Evolutionary conservation across 2,888 invertebrate species (phyloP).

Genomic region (Belgica antarctica): DNA sequence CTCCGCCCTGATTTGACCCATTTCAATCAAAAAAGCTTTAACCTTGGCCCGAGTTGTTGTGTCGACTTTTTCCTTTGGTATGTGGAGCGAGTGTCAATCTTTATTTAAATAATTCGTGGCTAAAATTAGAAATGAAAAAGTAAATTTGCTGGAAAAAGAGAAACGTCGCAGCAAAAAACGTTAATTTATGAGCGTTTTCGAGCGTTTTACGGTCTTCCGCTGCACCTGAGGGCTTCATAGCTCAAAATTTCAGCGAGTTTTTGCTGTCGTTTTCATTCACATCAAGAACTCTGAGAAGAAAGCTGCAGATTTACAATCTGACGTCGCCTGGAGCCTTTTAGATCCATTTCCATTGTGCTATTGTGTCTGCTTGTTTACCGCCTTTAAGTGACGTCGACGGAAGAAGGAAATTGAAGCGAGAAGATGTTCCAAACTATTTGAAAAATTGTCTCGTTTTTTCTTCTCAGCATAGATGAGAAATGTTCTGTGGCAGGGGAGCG

Average conservation of each 20-base stretch:
- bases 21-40: no score
- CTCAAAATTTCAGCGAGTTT: neutral
- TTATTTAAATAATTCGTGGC: no score
- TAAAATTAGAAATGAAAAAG: no score
- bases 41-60: no score
- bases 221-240: neutral
- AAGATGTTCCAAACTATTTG: neutral
- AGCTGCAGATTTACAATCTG: neutral
- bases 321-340: neutral
- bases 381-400: neutral
- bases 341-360: constrained; percentile 8
- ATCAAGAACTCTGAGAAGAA: neutral
- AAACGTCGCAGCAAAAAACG: no score
- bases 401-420: neutral
- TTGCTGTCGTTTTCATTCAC: neutral
- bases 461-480: neutral
- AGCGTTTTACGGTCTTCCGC: neutral
- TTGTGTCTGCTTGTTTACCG: constrained; percentile 7
- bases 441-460: constrained; percentile 10
- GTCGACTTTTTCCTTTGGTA: no score
- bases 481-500: neutral
- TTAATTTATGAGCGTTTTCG: neutral
- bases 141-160: no score
- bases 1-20: no score
- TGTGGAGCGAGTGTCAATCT: no score